Evolutionary conservation across 2,797 vertebrate species (phyloP), one percentile per base, ranked within the genome.

Genomic region (Neosilurus mollespiculum): DNA sequence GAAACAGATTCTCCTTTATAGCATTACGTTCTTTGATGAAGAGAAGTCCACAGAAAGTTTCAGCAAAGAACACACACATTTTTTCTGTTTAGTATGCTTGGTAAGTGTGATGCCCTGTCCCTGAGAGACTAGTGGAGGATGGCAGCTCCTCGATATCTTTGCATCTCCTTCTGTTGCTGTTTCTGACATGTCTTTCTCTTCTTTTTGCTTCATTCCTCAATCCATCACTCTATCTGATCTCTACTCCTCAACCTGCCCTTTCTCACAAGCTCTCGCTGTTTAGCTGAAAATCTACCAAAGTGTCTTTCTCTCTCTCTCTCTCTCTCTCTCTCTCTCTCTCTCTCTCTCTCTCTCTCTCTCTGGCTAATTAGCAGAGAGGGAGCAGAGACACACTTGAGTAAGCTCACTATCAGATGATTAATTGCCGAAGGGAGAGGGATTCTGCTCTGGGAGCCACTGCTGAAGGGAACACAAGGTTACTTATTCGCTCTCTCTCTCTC

Each of bases 361-460:
- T 88, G 87, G 90, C 93, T 94, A 95, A 95, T 94, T 94, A 93
- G 93, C 92, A 94, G 90, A 93, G 89, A 90, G 89, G 87, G 91
- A 91, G 92, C 89, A 90, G 86, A 91, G 90, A 91, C 90, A 90
- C 88, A 92, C 92, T 93, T 93, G 93, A 93, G 93, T 93, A 94
- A 93, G 92, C 93, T 93, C 93, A 88, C 90, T 92, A 94, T 94
- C 91, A 92, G 91, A 94, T 94, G 94, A 94, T 94, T 94, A 94
- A 94, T 94, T 94, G 93, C 93, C 90, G 88, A 87, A 90, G 79
- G 84, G 86, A 82, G 91, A 93, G 91, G 90, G 88, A 92, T 88
- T 90, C 87, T 87, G 90, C 91, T 84, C 89, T 89, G 93, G 92
- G 91, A 91, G 89, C 88, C 88, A 65, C 84, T 87, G 90, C 91